Base-by-base conservation (phyloP, 2,888 invertebrate genomes). In the Caenorhabditis imperialis region DNA sequence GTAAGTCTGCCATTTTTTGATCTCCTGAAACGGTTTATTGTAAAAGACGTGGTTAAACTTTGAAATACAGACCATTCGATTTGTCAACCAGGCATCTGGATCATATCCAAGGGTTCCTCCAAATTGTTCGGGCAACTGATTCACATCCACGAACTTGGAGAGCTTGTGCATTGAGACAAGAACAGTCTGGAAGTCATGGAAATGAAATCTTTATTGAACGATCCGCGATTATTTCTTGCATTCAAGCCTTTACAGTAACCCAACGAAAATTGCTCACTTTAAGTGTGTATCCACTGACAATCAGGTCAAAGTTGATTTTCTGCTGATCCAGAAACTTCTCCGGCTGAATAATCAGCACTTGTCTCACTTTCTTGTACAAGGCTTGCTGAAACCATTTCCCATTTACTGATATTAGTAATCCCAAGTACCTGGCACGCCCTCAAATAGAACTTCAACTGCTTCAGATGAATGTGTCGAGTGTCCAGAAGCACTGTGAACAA, bases 281-380 rank as follows among this genome's bases (percentile, higher is more conserved):
- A 70, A 86, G 85, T 8, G 80, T 77, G 58, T 86, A 84, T 6
- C 82, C 81, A 38, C 85, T 85, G 48, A 86, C 61, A 10, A 84
- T 62, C 51, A 87, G 62, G 53, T 87, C 87, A 50, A 87, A 65
- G 38, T 79, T 79, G 42, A 93, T 92, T 27, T 91, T 88, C 85
- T 92, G 92, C 86, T 93, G 93, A 85, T 93, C 93, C 91, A 93
- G 92, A 89, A 93, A 92, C 48, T 92, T 92, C 85, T 93, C 93
- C 23, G 93, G 92, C 83, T 92, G 91, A 75, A 94, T 90, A 69
- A 93, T 92, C 84, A 93, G 42, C 12, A 78, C 85, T 35, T 85
- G 82, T 16, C 83, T 78, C 20, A 85, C 77, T 53, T 80, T 79
- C 40, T 77, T 77, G 71, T 80, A 84, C 20, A 87, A 63, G 1